Percentiles rank a stretch among this genome's conserved stretches.
Evolutionary conservation across 2,797 vertebrate genomes (phyloP).

Genomic region (Dromococcyx pavoninus): DNA sequence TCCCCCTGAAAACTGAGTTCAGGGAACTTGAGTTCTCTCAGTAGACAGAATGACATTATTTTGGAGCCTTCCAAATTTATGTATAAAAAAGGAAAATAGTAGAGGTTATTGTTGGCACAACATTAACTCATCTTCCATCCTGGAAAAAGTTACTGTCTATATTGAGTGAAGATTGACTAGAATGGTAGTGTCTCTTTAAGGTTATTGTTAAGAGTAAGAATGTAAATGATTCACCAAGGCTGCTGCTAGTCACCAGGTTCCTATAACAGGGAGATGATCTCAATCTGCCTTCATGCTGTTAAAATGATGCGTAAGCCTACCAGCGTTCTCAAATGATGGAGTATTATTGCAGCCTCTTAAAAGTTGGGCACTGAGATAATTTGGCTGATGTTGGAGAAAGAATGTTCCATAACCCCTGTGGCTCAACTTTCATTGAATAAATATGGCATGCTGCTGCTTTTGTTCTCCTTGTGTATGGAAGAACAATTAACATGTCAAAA

Average conservation of each 20-base stretch:
- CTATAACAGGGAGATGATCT: slow-evolving; percentile 80
- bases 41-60: neutral
- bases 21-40: neutral
- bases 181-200: slow-evolving; percentile 69
- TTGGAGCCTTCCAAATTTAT: neutral
- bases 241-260: slow-evolving; percentile 78
- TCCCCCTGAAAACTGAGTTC: neutral
- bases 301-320: slow-evolving; percentile 81
- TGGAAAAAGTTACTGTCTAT: neutral
- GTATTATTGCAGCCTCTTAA: slow-evolving; percentile 81
- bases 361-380: slow-evolving; percentile 84
- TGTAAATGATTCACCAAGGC: slow-evolving; percentile 74
- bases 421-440: slow-evolving; percentile 80
- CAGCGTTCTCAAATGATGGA: slow-evolving; percentile 79
- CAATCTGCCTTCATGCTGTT: slow-evolving; percentile 82
- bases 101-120: neutral
- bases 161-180: neutral
- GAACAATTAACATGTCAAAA: slow-evolving; percentile 81
- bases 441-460: slow-evolving; percentile 77
- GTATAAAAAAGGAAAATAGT: neutral
- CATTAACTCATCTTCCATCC: neutral
- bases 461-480: slow-evolving; percentile 70
- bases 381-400: slow-evolving; percentile 79
- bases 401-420: slow-evolving; percentile 77
- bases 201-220: slow-evolving; percentile 59